These are phyloP conservation scores for Callipepla squamata DNA, from an alignment of 2,113 vertebrate genomes.

Conservation along the genomic window DNA sequence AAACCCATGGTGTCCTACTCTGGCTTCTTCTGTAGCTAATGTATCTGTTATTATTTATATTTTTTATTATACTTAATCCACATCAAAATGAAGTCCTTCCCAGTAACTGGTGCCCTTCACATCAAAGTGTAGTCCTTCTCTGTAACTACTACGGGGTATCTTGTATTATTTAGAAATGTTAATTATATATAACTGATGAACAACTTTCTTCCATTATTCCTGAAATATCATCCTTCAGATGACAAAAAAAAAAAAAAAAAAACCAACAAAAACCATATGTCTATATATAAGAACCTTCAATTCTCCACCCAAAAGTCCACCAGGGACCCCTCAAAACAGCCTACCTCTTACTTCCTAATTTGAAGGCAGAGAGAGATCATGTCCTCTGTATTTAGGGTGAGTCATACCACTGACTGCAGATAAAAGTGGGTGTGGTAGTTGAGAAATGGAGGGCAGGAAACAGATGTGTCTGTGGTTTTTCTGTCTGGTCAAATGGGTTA, in stretches of 20 bases:
- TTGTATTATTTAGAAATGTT: not conserved
- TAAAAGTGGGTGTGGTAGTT: constrained; percentile 51
- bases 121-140: not conserved
- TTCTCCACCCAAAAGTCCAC: constrained; percentile 30
- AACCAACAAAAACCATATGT: not conserved
- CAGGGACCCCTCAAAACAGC: constrained; percentile 7
- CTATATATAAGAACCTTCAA: not conserved
- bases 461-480: constrained; percentile 51
- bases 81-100: not conserved
- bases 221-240: not conserved
- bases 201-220: not conserved
- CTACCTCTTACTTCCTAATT: not conserved
- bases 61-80: not conserved
- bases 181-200: not conserved
- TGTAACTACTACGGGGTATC: not conserved
- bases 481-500: constrained; percentile 23
- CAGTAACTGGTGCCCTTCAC: not conserved
- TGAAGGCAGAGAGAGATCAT: not conserved
- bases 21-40: not conserved
- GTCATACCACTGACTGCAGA: constrained; percentile 25
- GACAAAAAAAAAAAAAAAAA: not conserved
- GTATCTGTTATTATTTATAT: not conserved
- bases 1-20: not conserved
- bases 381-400: not conserved
- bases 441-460: constrained; percentile 45